Evolutionary conservation across 2,113 vertebrate species (phyloP).

Genomic region (Menura novaehollandiae): DNA sequence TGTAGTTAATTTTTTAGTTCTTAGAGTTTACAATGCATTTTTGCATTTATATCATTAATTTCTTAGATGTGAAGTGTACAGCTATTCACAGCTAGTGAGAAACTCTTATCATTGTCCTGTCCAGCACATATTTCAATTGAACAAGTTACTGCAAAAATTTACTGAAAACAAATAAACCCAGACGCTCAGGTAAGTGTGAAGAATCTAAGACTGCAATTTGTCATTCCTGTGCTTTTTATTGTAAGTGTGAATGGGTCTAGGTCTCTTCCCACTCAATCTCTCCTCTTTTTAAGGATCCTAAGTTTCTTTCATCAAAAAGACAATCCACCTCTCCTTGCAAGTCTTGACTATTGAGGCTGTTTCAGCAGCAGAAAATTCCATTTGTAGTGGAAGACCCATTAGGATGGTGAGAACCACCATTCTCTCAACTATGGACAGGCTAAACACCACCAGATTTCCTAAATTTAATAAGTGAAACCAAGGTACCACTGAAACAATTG

Average conservation of each 20-base stretch:
- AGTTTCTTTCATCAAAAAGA: not conserved
- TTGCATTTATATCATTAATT: not conserved
- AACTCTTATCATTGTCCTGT: not conserved
- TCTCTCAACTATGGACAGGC: not conserved
- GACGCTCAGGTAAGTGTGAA: not conserved
- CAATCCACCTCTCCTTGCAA: not conserved
- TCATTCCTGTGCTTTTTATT: not conserved
- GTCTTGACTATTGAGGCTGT: not conserved
- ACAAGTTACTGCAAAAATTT: not conserved
- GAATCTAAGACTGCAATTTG: not conserved
- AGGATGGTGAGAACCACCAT: not conserved
- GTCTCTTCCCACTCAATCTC: not conserved
- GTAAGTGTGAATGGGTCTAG: not conserved
- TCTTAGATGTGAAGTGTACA: not conserved
- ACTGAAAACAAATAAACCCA: not conserved
- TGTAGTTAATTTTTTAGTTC: not conserved
- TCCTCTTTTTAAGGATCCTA: not conserved
- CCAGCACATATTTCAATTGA: not conserved
- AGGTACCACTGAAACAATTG: not conserved
- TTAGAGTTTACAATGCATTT: not conserved
- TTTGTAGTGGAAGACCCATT: not conserved
- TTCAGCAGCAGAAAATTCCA: not conserved
- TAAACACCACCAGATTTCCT: not conserved
- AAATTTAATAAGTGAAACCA: not conserved
- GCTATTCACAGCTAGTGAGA: not conserved